Percentiles rank a stretch among this genome's conserved stretches.
These are phyloP conservation scores for Acrobasis suavella DNA, from an alignment of 2,888 invertebrate species.

Conservation along the genomic window DNA sequence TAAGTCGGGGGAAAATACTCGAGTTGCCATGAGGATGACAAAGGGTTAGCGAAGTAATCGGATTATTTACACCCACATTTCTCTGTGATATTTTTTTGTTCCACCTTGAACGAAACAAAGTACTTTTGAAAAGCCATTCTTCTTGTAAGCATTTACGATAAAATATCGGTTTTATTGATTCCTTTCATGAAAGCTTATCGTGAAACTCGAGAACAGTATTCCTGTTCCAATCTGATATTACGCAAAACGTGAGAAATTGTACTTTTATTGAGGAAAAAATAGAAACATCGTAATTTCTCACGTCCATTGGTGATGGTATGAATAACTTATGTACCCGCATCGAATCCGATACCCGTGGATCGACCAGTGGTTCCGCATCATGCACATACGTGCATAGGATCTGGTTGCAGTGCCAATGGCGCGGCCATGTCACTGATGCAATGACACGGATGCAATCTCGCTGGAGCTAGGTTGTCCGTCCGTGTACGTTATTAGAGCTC, in stretches of 20 bases:
- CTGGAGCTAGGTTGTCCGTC: conserved; percentile 40
- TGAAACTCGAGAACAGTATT: neutral
- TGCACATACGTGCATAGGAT: conserved; percentile 45
- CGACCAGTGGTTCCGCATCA: conserved; percentile 48
- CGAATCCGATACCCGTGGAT: conserved; percentile 69
- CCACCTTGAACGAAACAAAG: neutral
- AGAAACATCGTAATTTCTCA: conserved; percentile 16
- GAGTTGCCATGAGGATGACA: conserved; percentile 37
- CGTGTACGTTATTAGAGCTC: conserved; percentile 25
- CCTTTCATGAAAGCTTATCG: neutral
- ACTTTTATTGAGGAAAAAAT: neutral
- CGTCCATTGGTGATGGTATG: conserved; percentile 21
- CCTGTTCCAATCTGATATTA: neutral
- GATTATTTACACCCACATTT: conserved; percentile 20
- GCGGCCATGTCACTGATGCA: conserved; percentile 49
- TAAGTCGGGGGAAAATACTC: conserved; percentile 37
- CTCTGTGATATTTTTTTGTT: conserved; percentile 12
- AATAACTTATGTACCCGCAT: conserved; percentile 31
- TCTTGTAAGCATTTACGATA: neutral
- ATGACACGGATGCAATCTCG: conserved; percentile 55
- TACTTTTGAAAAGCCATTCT: neutral
- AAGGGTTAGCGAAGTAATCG: conserved; percentile 40
- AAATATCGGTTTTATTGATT: conserved; percentile 5
- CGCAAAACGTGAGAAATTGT: conserved; percentile 8
- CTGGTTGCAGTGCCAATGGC: conserved; percentile 57